These are phyloP conservation scores for Apostichopus japonicus DNA, from an alignment of 35 echinoderm and acorn worm species.

Conservation along the genomic window DNA sequence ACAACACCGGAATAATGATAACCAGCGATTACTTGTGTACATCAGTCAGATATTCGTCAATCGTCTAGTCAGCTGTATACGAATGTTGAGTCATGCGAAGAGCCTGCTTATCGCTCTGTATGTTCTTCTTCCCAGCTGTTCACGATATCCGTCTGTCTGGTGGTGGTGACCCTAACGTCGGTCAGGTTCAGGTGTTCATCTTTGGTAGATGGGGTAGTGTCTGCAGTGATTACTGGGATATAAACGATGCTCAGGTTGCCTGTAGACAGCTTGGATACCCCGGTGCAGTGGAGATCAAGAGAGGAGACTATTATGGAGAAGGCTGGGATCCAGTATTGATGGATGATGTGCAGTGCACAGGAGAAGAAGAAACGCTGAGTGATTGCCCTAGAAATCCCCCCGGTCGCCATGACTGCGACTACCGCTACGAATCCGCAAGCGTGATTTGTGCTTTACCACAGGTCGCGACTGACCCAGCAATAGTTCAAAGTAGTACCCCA, in stretches of 20 bases:
- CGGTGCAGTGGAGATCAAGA: constrained; percentile 34
- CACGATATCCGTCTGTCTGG: background rate
- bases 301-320: constrained; percentile 20
- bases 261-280: constrained; percentile 29
- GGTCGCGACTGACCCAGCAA: too few species aligned
- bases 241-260: constrained; percentile 9
- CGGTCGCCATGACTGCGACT: constrained; percentile 26
- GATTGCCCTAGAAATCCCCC: constrained; percentile 32
- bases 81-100: background rate
- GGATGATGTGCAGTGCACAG: constrained; percentile 34
- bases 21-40: background rate
- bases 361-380: constrained; percentile 8
- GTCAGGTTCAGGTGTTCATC: constrained; percentile 28
- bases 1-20: background rate
- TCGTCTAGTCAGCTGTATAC: background rate
- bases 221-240: constrained; percentile 46
- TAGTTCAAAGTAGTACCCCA: too few species aligned
- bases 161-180: background rate
- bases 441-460: background rate
- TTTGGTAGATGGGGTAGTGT: constrained; percentile 23
- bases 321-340: constrained; percentile 21
- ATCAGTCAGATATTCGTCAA: background rate
- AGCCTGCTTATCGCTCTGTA: background rate
- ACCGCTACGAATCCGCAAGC: constrained; percentile 28
- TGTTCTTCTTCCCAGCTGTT: background rate